Conservation (phyloP, 2,113 vertebrate species). For the Morone saxatilis region DNA sequence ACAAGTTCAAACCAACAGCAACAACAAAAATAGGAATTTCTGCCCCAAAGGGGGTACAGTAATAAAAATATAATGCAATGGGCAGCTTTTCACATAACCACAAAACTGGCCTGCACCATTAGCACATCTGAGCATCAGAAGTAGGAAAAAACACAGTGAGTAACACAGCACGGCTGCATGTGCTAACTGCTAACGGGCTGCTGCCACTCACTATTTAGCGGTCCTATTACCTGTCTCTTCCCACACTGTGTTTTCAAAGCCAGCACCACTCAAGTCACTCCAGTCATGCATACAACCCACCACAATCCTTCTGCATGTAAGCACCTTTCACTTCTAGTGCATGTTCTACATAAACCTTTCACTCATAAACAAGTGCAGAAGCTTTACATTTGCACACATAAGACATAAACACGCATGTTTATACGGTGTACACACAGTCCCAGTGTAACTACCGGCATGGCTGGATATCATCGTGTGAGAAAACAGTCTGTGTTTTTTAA, state of each 20-base stretch:
- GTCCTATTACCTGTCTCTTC: no score
- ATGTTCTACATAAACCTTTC: neutral
- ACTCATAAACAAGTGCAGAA: neutral
- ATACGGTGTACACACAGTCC: neutral
- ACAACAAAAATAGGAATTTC: neutral
- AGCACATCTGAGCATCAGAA: neutral
- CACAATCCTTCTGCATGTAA: neutral
- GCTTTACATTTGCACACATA: neutral
- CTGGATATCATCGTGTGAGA: neutral
- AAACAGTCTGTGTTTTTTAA: neutral
- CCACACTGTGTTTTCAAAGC: constrained; percentile 23
- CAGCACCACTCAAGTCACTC: neutral
- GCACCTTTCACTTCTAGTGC: neutral
- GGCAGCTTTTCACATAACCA: neutral
- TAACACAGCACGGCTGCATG: no score
- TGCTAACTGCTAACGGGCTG: no score
- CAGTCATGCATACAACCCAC: constrained; percentile 9
- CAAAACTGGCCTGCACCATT: neutral
- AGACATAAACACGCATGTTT: neutral
- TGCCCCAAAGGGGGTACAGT: neutral
- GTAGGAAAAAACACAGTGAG: no score
- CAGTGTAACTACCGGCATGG: neutral
- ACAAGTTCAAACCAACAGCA: neutral
- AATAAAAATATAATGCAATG: neutral
- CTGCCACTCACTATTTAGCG: no score